Evolutionary conservation across 2,113 vertebrate species (phyloP), one percentile per base, ranked within the genome.

Genomic region (Brachirus orientalis): DNA sequence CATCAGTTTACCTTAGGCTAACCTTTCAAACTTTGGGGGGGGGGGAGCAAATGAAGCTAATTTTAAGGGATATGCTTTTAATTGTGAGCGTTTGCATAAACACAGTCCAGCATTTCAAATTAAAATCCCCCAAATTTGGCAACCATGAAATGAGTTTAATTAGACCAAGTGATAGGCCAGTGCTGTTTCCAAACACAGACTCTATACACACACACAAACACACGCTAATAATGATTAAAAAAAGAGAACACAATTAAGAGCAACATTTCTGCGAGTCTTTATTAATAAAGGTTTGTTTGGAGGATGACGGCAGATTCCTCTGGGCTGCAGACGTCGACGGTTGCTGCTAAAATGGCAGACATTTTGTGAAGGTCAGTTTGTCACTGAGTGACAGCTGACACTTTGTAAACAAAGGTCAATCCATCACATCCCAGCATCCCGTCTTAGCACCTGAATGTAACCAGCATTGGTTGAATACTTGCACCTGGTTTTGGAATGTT

Each of bases 141-240:
- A 86, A 77, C 86, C 89, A 87, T 91, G 85, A 92, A 92, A 92
- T 90, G 41, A 6, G 64, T 87, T 90, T 90, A 91, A 91, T 90
- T 86, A 87, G 83, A 51, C 85, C 67, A 84, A 72, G 70, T 75
- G 74, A 87, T 86, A 75, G 85, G 79, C 64, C 69, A 70, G 33
- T 58, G 35, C 50, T 48, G 13, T 85, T 77, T 84, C 74, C 20
- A 73, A 75, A 88, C 79, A 79, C 53, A 47, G 35, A 18, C 35
- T 19, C 36, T 10, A 3, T n/a, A n/a, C n/a, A n/a, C n/a, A n/a
- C n/a, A n/a, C n/a, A n/a, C n/a, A 41, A n/a, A 36, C 51, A 16
- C 18, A 81, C 56, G 41, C 53, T 17, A 71, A 75, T 75, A 58
- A 28, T 46, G 72, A 69, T 60, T 55, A 70, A 36, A 40, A 55